Percentiles rank a stretch among this genome's conserved stretches.
Evolutionary conservation across 2,797 vertebrate species (phyloP).

Genomic region (Tamandua tetradactyla): DNA sequence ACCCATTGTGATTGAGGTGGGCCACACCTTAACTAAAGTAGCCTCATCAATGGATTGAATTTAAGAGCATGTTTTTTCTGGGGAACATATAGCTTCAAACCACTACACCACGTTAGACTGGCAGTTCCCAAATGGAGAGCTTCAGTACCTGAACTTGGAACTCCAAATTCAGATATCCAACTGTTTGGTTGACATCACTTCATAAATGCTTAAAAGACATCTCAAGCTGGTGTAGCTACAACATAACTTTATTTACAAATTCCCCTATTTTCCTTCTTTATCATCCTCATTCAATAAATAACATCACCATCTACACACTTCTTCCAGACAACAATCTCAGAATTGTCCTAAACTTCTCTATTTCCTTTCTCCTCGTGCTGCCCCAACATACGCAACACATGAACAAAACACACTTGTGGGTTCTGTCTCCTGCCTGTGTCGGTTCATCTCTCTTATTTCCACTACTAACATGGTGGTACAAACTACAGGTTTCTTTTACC

Average conservation of each 20-base stretch:
- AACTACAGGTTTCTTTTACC: background rate
- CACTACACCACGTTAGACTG: background rate
- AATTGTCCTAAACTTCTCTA: background rate
- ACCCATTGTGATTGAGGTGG: too few species aligned
- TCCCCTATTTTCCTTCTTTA: background rate
- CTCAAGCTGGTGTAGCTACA: background rate
- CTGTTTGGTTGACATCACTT: background rate
- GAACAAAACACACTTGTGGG: background rate
- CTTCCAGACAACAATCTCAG: constrained; percentile 21
- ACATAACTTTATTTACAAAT: background rate
- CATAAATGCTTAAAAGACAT: background rate
- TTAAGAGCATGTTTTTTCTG: too few species aligned
- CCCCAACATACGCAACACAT: background rate
- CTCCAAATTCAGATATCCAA: background rate
- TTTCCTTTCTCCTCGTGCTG: background rate
- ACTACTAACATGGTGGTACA: background rate
- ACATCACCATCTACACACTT: background rate
- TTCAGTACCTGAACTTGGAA: background rate
- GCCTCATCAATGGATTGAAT: too few species aligned
- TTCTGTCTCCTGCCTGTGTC: background rate
- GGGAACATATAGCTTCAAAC: too few species aligned
- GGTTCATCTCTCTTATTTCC: background rate
- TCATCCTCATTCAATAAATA: background rate
- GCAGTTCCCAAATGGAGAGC: background rate
- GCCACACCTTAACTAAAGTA: too few species aligned